Conservation (phyloP, 2,888 invertebrate species). For the Xestia c-nigrum region DNA sequence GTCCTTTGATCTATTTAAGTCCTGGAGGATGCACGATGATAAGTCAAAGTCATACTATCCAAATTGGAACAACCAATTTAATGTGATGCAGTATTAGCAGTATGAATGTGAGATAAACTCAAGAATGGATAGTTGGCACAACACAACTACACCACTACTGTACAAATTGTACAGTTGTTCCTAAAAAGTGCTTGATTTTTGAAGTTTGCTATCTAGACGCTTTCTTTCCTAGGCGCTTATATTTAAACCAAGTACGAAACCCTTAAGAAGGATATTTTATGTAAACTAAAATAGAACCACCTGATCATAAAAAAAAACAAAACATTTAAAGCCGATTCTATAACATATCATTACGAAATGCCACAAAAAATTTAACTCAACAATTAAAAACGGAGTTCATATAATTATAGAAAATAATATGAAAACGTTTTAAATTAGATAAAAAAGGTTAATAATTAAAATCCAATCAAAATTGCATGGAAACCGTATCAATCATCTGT, state of each 20-base stretch:
- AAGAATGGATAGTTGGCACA: not conserved
- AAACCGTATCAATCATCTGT: slow-evolving; percentile 70
- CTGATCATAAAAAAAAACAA: slow-evolving; percentile 13
- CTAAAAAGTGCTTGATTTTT: not conserved
- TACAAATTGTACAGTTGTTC: no score
- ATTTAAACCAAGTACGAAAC: not conserved
- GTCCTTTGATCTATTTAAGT: not conserved
- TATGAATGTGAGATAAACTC: not conserved
- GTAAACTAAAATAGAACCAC: slow-evolving; percentile 10
- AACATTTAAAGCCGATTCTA: slow-evolving; percentile 5
- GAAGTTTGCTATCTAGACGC: not conserved
- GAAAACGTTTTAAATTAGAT: slow-evolving; percentile 20
- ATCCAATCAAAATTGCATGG: slow-evolving; percentile 66
- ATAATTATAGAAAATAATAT: slow-evolving; percentile 22
- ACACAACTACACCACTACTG: no score
- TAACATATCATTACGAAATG: slow-evolving; percentile 44
- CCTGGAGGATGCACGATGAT: not conserved
- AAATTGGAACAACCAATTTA: not conserved
- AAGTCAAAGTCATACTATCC: not conserved
- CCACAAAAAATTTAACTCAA: slow-evolving; percentile 43
- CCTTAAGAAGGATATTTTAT: not conserved
- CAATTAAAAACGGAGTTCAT: slow-evolving; percentile 37
- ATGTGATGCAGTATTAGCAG: not conserved
- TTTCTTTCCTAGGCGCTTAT: not conserved
- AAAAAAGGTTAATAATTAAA: slow-evolving; percentile 58